Conservation (phyloP, 1,140 invertebrate genomes). For the Meloidogyne exigua region DNA sequence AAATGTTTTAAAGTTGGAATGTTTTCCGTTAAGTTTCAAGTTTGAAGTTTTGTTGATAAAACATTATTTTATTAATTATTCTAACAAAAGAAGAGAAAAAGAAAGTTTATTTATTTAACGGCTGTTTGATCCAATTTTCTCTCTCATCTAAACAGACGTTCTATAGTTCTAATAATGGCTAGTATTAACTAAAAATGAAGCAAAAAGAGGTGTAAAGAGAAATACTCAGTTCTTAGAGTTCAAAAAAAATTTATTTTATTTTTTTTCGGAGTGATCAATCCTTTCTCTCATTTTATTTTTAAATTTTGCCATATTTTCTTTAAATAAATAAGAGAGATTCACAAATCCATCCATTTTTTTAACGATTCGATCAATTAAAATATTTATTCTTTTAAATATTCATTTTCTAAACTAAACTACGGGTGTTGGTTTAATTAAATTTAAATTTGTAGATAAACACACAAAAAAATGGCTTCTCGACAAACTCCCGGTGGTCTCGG, state of each 20-base stretch:
- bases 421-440: no score
- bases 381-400: not conserved
- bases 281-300: not conserved
- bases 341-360: not conserved
- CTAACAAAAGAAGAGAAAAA: not conserved
- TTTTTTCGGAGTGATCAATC: not conserved
- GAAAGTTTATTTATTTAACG: not conserved
- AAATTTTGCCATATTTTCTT: not conserved
- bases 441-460: not conserved
- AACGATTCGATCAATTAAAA: not conserved
- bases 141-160: not conserved
- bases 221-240: not conserved
- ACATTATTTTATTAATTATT: not conserved
- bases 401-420: no score
- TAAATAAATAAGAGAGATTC: not conserved
- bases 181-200: not conserved
- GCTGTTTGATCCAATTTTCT: not conserved
- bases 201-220: not conserved
- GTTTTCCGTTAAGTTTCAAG: not conserved
- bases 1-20: not conserved
- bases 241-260: no score
- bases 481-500: constrained; percentile 63
- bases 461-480: constrained; percentile 55
- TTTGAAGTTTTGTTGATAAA: not conserved
- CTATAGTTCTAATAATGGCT: not conserved